These are phyloP conservation scores for Rhynchonema sp. DNA, from an alignment of 2,888 invertebrate genomes.

Conservation along the genomic window DNA sequence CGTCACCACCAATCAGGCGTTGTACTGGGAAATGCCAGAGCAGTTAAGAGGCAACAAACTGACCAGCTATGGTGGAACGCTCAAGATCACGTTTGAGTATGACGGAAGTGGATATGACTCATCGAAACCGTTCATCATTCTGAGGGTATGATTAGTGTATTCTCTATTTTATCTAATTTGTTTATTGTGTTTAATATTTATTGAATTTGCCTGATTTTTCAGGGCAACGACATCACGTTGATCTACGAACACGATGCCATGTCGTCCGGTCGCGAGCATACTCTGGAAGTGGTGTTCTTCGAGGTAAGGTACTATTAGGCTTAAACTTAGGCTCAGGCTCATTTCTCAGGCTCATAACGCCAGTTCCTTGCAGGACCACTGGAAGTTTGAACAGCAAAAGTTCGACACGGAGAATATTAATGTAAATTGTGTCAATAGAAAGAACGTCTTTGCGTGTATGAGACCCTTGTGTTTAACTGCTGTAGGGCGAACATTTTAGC, in stretches of 20 bases:
- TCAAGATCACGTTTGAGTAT: slow-evolving; percentile 48
- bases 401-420: too few relatives aligned
- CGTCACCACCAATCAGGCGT: slow-evolving; percentile 29
- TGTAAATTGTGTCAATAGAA: too few relatives aligned
- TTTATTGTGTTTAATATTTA: not conserved
- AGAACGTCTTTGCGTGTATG: too few relatives aligned
- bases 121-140: slow-evolving; percentile 18
- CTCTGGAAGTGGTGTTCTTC: slow-evolving; percentile 15
- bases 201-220: slow-evolving; percentile 4
- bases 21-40: slow-evolving; percentile 63
- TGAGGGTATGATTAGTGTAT: slow-evolving; percentile 12
- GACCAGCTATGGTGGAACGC: slow-evolving; percentile 68
- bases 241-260: slow-evolving; percentile 16
- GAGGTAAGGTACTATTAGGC: slow-evolving; percentile 12
- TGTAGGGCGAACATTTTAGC: too few relatives aligned
- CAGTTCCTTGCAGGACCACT: too few relatives aligned
- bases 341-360: too few relatives aligned
- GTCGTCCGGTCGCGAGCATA: slow-evolving; percentile 19
- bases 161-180: not conserved
- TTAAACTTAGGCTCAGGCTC: too few relatives aligned
- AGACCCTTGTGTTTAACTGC: too few relatives aligned
- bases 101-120: slow-evolving; percentile 18
- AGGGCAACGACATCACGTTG: slow-evolving; percentile 24
- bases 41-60: slow-evolving; percentile 65
- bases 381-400: too few relatives aligned